phyloP scores from a whole-genome alignment of 2,113 vertebrate genomes.

The Nasalis larvatus region DNA sequence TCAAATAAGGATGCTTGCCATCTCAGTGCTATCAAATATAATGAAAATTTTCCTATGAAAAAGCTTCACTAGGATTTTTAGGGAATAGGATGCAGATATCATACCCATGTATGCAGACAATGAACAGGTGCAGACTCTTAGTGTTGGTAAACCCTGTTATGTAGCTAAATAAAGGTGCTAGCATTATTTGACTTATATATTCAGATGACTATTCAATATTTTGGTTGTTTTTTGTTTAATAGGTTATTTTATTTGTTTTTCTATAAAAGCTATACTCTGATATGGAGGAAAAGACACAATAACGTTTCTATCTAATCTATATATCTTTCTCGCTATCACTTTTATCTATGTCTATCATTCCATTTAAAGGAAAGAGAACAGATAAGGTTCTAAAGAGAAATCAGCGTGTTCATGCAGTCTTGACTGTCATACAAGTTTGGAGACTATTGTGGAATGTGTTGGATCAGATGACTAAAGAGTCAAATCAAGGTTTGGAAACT shows the following conservation, averaged over 20 bases:
- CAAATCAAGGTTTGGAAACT: background rate
- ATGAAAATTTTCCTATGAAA: background rate
- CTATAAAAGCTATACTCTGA: background rate
- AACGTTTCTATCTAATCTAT: background rate
- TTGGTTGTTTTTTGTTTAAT: background rate
- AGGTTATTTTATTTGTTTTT: background rate
- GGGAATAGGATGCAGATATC: background rate
- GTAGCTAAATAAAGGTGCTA: background rate
- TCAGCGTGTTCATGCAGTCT: background rate
- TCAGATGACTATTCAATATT: background rate
- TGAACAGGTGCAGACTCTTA: background rate
- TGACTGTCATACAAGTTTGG: background rate
- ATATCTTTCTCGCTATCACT: background rate
- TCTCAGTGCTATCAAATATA: background rate
- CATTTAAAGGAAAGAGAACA: background rate
- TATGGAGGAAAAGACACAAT: background rate
- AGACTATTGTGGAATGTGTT: background rate
- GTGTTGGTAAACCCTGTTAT: background rate
- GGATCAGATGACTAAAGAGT: background rate
- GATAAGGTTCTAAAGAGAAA: background rate
- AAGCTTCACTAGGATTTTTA: background rate
- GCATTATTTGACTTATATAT: background rate
- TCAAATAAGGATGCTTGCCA: background rate
- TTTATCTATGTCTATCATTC: background rate
- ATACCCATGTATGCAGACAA: background rate